phyloP scores from a whole-genome alignment of 1,140 invertebrate genomes.

The Bombus waltoni region DNA sequence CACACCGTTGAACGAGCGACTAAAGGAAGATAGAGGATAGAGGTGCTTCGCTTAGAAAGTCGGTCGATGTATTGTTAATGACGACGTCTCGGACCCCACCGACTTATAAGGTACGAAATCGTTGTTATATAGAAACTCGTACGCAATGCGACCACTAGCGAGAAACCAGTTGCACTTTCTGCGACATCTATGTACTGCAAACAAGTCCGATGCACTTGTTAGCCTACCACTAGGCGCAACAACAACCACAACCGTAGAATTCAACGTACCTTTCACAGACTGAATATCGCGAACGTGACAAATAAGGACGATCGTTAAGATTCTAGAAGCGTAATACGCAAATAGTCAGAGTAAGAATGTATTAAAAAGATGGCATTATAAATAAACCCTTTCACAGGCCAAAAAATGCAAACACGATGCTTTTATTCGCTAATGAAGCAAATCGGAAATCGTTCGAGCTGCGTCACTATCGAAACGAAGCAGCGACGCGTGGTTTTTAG shows the following conservation, averaged over 20 bases:
- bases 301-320: too few species aligned
- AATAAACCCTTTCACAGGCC: too few species aligned
- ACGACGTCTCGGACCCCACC: neutral
- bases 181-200: neutral
- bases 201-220: neutral
- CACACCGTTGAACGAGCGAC: neutral
- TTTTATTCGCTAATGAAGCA: too few species aligned
- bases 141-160: neutral
- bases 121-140: slow-evolving; percentile 1
- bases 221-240: neutral
- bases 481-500: too few species aligned
- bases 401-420: too few species aligned
- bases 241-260: neutral
- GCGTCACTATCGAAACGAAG: too few species aligned
- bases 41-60: neutral
- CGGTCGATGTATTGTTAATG: neutral
- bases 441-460: too few species aligned
- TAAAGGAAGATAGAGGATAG: neutral
- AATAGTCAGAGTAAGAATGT: too few species aligned
- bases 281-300: too few species aligned
- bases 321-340: too few species aligned
- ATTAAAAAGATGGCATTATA: too few species aligned
- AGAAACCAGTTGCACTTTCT: neutral
- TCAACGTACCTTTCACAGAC: neutral
- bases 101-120: accelerated